Base-by-base conservation (phyloP, 2,888 invertebrate species). In the Parochlus steinenii region DNA sequence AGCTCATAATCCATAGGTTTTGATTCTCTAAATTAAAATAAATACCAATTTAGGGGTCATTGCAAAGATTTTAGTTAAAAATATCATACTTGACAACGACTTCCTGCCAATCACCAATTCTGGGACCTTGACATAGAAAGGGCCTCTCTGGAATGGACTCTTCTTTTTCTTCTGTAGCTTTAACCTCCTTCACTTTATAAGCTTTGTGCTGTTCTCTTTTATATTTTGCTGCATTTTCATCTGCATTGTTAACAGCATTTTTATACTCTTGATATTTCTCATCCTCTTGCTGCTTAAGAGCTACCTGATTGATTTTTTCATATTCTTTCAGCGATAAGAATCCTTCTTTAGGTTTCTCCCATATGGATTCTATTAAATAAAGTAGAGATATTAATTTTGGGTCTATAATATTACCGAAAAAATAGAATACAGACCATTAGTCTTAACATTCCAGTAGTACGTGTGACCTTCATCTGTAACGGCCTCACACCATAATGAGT, bases 391-490 rank as follows among this genome's bases (percentile, higher is more conserved):
- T 30, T n/a, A 19, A 29, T n/a, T 34, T 24, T 18, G 26, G 25
- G 15, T 11, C 12, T 15, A 25, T 31, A 17, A 19, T 5, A 26
- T 31, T 31, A 8, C 20, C n/a, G 5, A 14, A 12, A 12, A 12
- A 16, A 12, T 3, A 4, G 23, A 15, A 40, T 31, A 37, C 46
- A 42, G 56, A 80, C 82, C 81, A 61, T 80, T 79, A 22, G 83
- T 85, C 43, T 74, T 67, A 2, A 70, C 72, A 54, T 90, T 82
- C 85, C 86, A 89, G 49, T 78, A 92, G 53, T 90, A 90, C 2
- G 72, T 68, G 45, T 73, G 65, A 1, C 83, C 86, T 48, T 81
- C 77, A 31, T 75, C 74, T 40, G 72, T 69, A 44, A 70, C 70
- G 0, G 74, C 75, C 56, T 90, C 85, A 42, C 78, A 74, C 90